Base-by-base conservation (phyloP, 1,140 invertebrate species). In the Nephotettix cincticeps region DNA sequence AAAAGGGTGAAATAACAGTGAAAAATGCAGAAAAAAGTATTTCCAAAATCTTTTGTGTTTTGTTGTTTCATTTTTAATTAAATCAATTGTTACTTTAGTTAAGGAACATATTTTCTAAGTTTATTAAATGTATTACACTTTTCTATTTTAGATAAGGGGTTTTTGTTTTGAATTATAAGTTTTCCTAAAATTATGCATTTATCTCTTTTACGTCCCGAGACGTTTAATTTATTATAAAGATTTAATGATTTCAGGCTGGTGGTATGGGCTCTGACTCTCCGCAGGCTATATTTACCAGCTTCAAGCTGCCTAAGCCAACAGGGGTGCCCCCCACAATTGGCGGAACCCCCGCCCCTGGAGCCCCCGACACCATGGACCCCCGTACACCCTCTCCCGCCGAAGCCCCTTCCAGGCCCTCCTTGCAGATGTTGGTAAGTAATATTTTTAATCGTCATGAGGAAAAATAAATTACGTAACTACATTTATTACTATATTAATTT, bases 221-320 rank as follows among this genome's bases (percentile, higher is more conserved):
- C n/a, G n/a, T n/a, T n/a, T n/a, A n/a, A n/a, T n/a, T n/a, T n/a
- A n/a, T n/a, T n/a, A n/a, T n/a, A n/a, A n/a, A n/a, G n/a, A n/a
- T n/a, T n/a, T n/a, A n/a, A n/a, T n/a, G n/a, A n/a, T n/a, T n/a
- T 14, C 61, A 77, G 76, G 75, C 74, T 36, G 75, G 77, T 13
- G 76, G 75, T 17, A 69, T 71, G 74, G 85, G 86, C 64, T 84
- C 86, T 71, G 87, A 88, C 68, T 90, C 91, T 30, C 93, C 93
- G 6, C 93, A 96, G 81, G 94, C 94, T 6, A 95, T 96, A 74
- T 96, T 96, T 79, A 95, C 94, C 27, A 95, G 93, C 75, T 96
- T 96, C 78, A 96, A 96, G 79, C 83, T 96, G 68, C 93, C 94
- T 1, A 73, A 65, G 1, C 45, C 70, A 11, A 36, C 21, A 23